Conservation (phyloP, 2,797 vertebrate species). For the Muscicapa comitata region DNA sequence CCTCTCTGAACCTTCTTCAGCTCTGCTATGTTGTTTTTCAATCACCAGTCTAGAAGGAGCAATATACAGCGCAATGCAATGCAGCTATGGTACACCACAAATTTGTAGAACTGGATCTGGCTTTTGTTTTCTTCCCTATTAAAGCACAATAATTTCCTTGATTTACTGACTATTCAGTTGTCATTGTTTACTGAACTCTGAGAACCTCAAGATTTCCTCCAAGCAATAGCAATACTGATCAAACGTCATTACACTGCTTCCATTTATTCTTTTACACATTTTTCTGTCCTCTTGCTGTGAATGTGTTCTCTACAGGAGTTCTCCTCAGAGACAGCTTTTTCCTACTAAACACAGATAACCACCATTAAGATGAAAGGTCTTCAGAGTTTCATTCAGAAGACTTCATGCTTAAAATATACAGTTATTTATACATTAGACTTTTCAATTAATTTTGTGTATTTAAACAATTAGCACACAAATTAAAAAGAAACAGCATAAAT, state of each 20-base stretch:
- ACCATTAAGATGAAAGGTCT: neutral
- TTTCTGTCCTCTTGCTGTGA: neutral
- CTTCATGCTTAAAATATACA: neutral
- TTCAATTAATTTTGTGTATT: neutral
- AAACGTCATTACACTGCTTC: neutral
- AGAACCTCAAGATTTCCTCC: neutral
- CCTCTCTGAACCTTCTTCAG: neutral
- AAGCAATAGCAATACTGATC: neutral
- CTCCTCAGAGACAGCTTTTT: neutral
- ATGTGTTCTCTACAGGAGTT: neutral
- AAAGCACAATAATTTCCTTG: neutral
- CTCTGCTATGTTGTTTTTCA: neutral
- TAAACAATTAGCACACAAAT: neutral
- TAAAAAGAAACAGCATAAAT: neutral
- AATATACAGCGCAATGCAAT: neutral
- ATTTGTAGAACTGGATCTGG: neutral
- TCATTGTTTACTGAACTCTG: neutral
- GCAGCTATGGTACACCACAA: neutral
- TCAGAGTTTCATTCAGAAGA: neutral
- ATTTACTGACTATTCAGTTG: neutral
- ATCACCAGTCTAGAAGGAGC: neutral
- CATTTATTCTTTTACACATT: neutral
- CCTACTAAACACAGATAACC: neutral
- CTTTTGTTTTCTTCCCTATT: neutral
- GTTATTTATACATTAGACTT: neutral